phyloP scores from a whole-genome alignment of 2,113 vertebrate species.

The Pelmatolapia mariae region DNA sequence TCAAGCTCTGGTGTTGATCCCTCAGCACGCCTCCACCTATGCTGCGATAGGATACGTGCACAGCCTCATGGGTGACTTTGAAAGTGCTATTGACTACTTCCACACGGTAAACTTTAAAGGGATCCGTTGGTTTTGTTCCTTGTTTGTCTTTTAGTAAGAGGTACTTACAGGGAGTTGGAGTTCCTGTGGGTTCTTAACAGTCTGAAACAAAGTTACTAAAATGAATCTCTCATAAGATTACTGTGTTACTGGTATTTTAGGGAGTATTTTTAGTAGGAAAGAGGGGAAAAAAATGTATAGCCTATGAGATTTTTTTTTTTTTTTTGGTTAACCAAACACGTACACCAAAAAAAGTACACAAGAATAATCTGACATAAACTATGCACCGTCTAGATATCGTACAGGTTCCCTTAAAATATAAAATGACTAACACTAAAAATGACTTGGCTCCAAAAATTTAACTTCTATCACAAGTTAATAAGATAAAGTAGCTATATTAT shows the following conservation, averaged over 20 bases:
- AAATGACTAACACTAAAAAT: not conserved
- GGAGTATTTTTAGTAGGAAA: not conserved
- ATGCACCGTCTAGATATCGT: not conserved
- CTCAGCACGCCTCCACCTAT: constrained; percentile 95
- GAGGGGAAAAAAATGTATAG: not conserved
- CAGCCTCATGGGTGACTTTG: constrained; percentile 96
- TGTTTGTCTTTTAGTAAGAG: not conserved
- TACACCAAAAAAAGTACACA: not conserved
- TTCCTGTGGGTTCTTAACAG: not conserved
- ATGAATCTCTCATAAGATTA: not conserved
- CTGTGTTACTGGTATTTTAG: not conserved
- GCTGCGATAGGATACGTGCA: constrained; percentile 95
- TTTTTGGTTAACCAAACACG: not conserved
- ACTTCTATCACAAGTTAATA: not conserved
- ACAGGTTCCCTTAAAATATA: not conserved
- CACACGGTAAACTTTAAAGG: constrained; percentile 74
- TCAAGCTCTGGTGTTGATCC: constrained; percentile 92
- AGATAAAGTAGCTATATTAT: not conserved
- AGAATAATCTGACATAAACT: not conserved
- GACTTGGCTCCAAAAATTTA: not conserved
- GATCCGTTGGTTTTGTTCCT: not conserved
- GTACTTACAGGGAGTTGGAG: not conserved
- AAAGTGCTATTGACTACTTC: constrained; percentile 97
- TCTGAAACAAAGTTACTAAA: not conserved
- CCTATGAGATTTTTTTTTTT: not conserved